Conservation (phyloP, 2,888 invertebrate genomes). For the Molorchus minor region DNA sequence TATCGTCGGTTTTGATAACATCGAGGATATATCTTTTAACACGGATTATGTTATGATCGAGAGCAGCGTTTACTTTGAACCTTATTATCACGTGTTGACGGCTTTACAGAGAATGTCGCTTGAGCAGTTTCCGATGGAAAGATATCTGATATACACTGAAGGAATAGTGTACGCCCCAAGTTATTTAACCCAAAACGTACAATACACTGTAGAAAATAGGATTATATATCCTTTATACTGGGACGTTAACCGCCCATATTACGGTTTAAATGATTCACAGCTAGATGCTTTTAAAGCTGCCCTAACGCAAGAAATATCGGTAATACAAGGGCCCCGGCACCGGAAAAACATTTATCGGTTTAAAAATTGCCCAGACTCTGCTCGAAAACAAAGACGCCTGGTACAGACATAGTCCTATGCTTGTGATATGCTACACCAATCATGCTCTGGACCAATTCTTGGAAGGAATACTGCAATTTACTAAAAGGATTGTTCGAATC, state of each 20-base stretch:
- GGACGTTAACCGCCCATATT: not conserved
- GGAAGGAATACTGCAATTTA: conserved; percentile 71
- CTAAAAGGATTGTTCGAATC: conserved; percentile 71
- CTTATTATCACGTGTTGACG: conserved; percentile 1
- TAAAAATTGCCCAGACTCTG: conserved; percentile 76
- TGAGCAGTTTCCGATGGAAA: conserved; percentile 2
- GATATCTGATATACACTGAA: conserved; percentile 1
- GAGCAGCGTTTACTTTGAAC: not conserved
- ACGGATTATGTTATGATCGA: conserved; percentile 3
- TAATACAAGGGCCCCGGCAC: conserved; percentile 92
- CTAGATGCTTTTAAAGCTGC: conserved; percentile 73
- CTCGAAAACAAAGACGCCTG: conserved; percentile 67
- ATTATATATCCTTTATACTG: not conserved
- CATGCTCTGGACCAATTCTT: conserved; percentile 89
- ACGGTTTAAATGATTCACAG: conserved; percentile 66
- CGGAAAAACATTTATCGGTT: conserved; percentile 83
- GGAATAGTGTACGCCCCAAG: not conserved
- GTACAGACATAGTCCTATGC: conserved; percentile 67
- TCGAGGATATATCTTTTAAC: not conserved
- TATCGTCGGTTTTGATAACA: conserved; percentile 4
- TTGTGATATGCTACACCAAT: conserved; percentile 85
- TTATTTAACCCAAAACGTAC: conserved; percentile 5
- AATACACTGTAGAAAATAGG: conserved; percentile 33
- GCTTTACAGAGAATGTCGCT: not conserved
- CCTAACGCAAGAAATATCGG: conserved; percentile 74